phyloP scores from a whole-genome alignment of 2,797 vertebrate genomes.

The Channallabes apus region DNA sequence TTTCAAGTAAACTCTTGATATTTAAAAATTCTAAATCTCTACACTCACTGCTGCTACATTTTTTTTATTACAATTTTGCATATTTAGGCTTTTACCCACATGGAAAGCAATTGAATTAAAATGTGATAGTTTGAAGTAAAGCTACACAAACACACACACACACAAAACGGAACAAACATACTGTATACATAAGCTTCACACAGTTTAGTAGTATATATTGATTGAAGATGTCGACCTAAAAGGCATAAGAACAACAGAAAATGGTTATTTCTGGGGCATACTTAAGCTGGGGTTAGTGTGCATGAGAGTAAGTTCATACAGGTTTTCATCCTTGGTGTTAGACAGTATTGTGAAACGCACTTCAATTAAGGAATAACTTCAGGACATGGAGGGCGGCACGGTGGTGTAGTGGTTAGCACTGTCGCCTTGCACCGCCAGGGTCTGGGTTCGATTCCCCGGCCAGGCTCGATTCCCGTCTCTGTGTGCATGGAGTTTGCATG shows the following conservation, averaged over 20 bases:
- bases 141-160: background rate
- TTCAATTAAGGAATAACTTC: background rate
- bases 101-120: background rate
- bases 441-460: no score
- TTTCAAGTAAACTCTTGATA: background rate
- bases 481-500: no score
- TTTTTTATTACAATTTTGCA: background rate
- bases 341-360: background rate
- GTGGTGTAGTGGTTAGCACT: no score
- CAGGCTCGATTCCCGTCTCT: no score
- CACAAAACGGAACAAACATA: background rate
- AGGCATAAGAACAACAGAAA: background rate
- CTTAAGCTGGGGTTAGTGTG: background rate
- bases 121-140: background rate
- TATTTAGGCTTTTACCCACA: background rate
- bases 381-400: no score
- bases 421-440: no score
- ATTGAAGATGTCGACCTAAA: constrained; percentile 33
- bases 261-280: background rate
- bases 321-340: background rate
- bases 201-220: background rate
- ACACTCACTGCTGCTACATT: background rate
- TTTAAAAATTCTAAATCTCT: background rate
- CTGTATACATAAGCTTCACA: background rate
- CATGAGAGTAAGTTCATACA: background rate